phyloP scores from a whole-genome alignment of 2,113 vertebrate species.

The Saimiri boliviensis region DNA sequence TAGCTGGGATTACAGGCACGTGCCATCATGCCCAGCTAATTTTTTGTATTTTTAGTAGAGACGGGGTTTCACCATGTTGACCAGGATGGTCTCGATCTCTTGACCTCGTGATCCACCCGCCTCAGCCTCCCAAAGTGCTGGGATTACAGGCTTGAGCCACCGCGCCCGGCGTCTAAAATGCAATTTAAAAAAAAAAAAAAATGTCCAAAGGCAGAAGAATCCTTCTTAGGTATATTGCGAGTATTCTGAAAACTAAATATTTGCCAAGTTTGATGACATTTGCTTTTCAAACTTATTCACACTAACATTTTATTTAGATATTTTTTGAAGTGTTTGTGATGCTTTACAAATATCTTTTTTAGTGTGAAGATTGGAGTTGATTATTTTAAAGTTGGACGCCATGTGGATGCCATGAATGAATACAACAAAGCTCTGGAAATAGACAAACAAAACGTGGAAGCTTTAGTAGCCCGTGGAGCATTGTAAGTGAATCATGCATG shows the following conservation, averaged over 20 bases:
- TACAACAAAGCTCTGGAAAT: conserved; percentile 99
- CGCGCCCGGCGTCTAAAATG: too few relatives aligned
- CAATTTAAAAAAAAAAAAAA: too few relatives aligned
- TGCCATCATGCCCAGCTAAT: too few relatives aligned
- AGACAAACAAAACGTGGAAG: conserved; percentile 95
- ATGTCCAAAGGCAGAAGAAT: background rate
- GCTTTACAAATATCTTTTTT: conserved; percentile 48
- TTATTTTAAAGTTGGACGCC: conserved; percentile 94
- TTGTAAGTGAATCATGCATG: conserved; percentile 86
- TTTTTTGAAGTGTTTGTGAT: background rate
- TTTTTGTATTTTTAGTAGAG: too few relatives aligned
- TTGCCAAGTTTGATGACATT: conserved; percentile 10
- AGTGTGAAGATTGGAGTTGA: conserved; percentile 97
- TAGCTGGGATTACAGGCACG: too few relatives aligned
- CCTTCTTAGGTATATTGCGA: background rate
- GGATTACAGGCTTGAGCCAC: too few relatives aligned
- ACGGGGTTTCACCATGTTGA: too few relatives aligned
- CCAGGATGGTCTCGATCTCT: too few relatives aligned
- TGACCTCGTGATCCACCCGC: too few relatives aligned
- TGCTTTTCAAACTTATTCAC: conserved; percentile 16
- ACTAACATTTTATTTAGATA: background rate
- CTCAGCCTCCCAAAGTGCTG: too few relatives aligned
- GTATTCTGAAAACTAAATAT: conserved; percentile 15
- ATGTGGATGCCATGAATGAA: conserved; percentile 98
- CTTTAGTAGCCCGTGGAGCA: conserved; percentile 97